phyloP scores from a whole-genome alignment of 2,888 invertebrate genomes.

The Antheraea yamamai region DNA sequence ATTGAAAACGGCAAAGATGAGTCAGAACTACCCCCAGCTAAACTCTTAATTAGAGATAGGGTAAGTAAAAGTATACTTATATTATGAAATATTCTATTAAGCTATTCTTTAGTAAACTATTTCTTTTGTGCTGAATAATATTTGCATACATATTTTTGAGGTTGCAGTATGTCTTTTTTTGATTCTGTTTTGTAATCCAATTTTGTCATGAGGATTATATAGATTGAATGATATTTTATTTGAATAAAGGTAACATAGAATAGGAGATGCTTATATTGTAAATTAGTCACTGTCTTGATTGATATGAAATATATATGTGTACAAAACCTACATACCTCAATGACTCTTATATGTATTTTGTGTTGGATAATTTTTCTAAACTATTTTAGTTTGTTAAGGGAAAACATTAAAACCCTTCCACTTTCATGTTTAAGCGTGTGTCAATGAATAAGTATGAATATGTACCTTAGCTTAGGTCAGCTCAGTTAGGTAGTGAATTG shows the following conservation, averaged over 20 bases:
- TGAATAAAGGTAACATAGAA: not conserved
- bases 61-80: conserved; percentile 77
- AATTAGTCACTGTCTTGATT: no score
- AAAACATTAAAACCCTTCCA: no score
- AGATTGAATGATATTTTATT: not conserved
- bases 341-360: no score
- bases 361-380: no score
- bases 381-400: no score
- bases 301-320: no score
- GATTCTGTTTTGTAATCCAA: not conserved
- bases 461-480: no score
- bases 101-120: not conserved
- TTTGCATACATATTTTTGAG: not conserved
- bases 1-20: conserved; percentile 93
- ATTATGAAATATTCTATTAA: not conserved
- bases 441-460: no score
- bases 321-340: no score
- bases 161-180: not conserved
- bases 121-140: not conserved
- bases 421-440: no score
- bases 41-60: conserved; percentile 94
- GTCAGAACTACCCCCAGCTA: conserved; percentile 89
- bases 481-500: no score
- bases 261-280: not conserved
- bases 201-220: not conserved